These are phyloP conservation scores for Drosophila saltans DNA, from an alignment of 1,140 invertebrate species.

Conservation along the genomic window DNA sequence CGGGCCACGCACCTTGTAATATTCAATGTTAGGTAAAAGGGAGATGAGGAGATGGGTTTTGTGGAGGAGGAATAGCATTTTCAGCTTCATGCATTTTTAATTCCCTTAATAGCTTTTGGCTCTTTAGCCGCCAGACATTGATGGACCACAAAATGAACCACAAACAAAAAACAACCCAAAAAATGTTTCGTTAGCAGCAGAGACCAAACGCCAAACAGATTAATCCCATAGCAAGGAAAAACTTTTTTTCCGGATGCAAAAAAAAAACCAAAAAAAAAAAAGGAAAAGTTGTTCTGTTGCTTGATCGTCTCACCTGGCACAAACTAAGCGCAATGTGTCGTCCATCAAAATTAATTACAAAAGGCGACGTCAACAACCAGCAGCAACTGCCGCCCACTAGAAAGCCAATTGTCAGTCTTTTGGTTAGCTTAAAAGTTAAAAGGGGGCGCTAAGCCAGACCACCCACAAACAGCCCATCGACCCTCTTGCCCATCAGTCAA, in stretches of 20 bases:
- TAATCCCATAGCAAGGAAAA: conserved; percentile 55
- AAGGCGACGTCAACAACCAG: conserved; percentile 20
- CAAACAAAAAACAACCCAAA: conserved; percentile 67
- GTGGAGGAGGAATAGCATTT: conserved; percentile 49
- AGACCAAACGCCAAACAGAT: conserved; percentile 59
- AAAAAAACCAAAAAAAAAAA: conserved; percentile 27
- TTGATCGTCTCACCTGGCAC: conserved; percentile 57
- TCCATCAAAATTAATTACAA: conserved; percentile 83
- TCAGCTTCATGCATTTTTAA: conserved; percentile 81
- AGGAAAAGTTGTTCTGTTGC: conserved; percentile 56
- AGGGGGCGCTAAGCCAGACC: conserved; percentile 52
- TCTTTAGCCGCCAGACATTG: conserved; percentile 67
- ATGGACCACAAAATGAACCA: conserved; percentile 62
- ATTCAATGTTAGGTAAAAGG: not conserved
- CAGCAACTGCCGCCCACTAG: conserved; percentile 42
- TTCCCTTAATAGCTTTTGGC: conserved; percentile 80
- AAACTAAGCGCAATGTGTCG: conserved; percentile 77
- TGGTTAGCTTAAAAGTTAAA: conserved; percentile 75
- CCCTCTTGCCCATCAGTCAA: conserved; percentile 53
- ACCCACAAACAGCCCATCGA: not conserved
- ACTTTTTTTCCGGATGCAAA: conserved; percentile 29
- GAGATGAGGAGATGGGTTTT: conserved; percentile 15
- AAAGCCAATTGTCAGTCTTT: conserved; percentile 68
- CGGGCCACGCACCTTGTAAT: conserved; percentile 43
- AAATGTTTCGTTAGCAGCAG: conserved; percentile 42